These are phyloP conservation scores for Coptotermes formosanus DNA, from an alignment of 1,140 invertebrate species.

Conservation along the genomic window DNA sequence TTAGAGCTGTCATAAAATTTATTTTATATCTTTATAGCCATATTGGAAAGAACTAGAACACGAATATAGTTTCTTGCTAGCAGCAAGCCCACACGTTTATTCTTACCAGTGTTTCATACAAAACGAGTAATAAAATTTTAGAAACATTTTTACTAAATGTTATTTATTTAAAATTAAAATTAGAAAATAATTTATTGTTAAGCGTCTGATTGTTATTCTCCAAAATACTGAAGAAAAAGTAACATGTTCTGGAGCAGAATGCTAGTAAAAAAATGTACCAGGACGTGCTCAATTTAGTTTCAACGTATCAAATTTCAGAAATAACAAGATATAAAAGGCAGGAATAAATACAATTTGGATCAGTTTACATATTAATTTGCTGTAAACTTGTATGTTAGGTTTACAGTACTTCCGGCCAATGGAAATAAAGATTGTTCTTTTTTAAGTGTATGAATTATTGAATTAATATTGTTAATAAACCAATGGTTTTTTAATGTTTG, in stretches of 20 bases:
- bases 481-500: background rate
- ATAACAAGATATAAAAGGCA: background rate
- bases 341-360: background rate
- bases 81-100: too few species aligned
- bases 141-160: too few species aligned
- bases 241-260: background rate
- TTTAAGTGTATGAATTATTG: conserved; percentile 15
- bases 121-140: too few species aligned
- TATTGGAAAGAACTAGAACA: too few species aligned
- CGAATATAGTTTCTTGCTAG: too few species aligned
- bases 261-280: background rate
- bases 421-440: background rate
- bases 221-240: background rate
- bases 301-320: background rate
- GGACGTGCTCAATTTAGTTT: background rate
- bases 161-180: too few species aligned
- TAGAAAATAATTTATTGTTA: too few species aligned
- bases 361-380: background rate
- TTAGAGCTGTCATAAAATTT: too few species aligned
- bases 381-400: background rate
- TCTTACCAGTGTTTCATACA: too few species aligned
- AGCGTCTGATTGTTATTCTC: background rate
- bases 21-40: too few species aligned
- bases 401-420: conserved; percentile 4
- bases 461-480: conserved; percentile 19